Evolutionary conservation across 2,888 invertebrate genomes (phyloP).

Genomic region (Cephalotes varians): DNA sequence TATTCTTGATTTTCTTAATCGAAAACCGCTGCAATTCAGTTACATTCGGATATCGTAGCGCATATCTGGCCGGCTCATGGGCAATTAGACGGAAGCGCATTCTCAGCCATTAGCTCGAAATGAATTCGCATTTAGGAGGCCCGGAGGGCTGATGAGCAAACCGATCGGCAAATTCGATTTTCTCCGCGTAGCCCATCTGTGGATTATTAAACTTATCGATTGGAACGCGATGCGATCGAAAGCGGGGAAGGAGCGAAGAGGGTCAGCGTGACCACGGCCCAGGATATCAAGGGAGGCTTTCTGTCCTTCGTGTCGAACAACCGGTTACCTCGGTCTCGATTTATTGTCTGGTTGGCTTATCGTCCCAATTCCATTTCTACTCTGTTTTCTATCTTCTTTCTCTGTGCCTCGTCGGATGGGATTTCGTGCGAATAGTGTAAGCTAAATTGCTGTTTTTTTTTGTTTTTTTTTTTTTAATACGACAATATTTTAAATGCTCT

Average conservation of each 20-base stretch:
- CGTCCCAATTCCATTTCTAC: slow-evolving; percentile 3
- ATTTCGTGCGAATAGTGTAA: slow-evolving; percentile 9
- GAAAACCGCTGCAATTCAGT: slow-evolving; percentile 38
- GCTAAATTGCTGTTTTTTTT: slow-evolving; percentile 26
- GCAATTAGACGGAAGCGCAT: slow-evolving; percentile 72
- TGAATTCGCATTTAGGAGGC: slow-evolving; percentile 74
- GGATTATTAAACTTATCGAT: slow-evolving; percentile 74
- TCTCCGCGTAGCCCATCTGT: slow-evolving; percentile 55
- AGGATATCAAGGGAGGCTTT: slow-evolving; percentile 24
- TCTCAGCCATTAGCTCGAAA: slow-evolving; percentile 75
- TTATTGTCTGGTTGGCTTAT: slow-evolving; percentile 14
- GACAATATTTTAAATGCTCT: slow-evolving; percentile 28
- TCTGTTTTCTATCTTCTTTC: neutral
- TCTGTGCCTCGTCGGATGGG: neutral
- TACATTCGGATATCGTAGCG: slow-evolving; percentile 29
- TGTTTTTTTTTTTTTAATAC: slow-evolving; percentile 18
- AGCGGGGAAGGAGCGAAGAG: neutral
- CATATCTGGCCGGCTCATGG: slow-evolving; percentile 62
- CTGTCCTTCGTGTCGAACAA: slow-evolving; percentile 30
- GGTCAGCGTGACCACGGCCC: slow-evolving; percentile 13
- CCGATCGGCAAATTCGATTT: slow-evolving; percentile 74
- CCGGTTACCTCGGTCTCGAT: slow-evolving; percentile 11
- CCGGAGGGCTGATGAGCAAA: slow-evolving; percentile 62
- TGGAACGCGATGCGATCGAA: slow-evolving; percentile 11
- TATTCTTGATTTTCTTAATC: slow-evolving; percentile 55